Percentiles rank a stretch among this genome's conserved stretches.
Evolutionary conservation across 2,797 vertebrate species (phyloP).

Genomic region (Cichlasoma orientale): DNA sequence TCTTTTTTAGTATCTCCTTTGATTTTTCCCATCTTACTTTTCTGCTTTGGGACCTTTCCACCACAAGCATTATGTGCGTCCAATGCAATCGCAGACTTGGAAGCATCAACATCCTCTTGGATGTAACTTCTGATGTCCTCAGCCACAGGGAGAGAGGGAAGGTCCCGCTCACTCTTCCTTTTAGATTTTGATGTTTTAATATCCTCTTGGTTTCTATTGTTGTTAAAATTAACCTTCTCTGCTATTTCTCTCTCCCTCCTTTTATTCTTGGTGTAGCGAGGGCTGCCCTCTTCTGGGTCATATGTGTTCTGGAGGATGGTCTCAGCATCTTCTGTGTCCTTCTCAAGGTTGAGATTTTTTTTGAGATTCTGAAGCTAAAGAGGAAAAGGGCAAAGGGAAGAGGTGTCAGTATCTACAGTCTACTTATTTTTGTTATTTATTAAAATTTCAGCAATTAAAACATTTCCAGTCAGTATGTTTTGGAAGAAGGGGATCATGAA

Average conservation of each 20-base stretch:
- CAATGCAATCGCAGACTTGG: conserved; percentile 59
- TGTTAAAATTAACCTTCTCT: conserved; percentile 82
- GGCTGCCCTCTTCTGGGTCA: conserved; percentile 80
- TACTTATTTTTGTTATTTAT: background rate
- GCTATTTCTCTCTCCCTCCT: conserved; percentile 74
- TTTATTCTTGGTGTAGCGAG: conserved; percentile 84
- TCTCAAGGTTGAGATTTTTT: conserved; percentile 82
- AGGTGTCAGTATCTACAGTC: background rate
- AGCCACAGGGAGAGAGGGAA: conserved; percentile 61
- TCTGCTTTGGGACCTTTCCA: conserved; percentile 62
- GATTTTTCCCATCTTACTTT: conserved; percentile 72
- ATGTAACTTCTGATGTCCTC: conserved; percentile 54
- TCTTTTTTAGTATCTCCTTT: conserved; percentile 62
- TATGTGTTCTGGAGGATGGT: conserved; percentile 81
- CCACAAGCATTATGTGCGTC: conserved; percentile 44
- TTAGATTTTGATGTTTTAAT: conserved; percentile 63
- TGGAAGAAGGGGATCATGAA: background rate
- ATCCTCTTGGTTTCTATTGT: conserved; percentile 72
- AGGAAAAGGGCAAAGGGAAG: background rate
- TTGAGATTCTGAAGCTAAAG: conserved; percentile 85
- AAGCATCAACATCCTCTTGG: conserved; percentile 52
- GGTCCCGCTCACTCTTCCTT: conserved; percentile 81
- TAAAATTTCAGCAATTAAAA: background rate
- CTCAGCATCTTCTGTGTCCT: conserved; percentile 82
- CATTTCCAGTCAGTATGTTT: background rate